Base-by-base conservation (phyloP, 2,888 invertebrate species). In the Mechanitis messenoides region DNA sequence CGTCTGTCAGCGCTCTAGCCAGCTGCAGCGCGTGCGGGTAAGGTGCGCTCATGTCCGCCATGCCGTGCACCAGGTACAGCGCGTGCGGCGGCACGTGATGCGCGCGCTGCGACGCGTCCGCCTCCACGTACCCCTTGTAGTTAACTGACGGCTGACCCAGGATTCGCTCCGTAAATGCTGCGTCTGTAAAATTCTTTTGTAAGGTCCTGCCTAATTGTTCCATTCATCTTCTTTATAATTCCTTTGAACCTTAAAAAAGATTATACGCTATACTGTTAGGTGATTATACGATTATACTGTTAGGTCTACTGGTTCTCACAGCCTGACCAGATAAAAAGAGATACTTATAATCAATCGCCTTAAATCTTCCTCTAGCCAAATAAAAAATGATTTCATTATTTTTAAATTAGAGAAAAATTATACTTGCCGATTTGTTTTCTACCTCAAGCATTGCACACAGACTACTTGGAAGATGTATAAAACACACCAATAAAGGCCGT, bases 121-220 rank as follows among this genome's bases (percentile, higher is more conserved):
- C 96, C 80, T 97, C 97, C 72, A 96, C 97, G 87, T 97, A 97
- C 60, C 96, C 95, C 78, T 95, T 94, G 85, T 94, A 94, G 87
- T 98, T 96, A 78, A 97, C 96, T 42, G 93, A 92, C 60, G 97
- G 97, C 71, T 94, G 91, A 47, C 98, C 98, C 74, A 98, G 92
- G 73, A 97, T 95, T 65, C 97, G 93, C 90, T 98, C 98, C 92
- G 98, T 97, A 81, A 98, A 98, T 4, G 96, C 97, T 35, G 97
- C 97, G 87, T 98, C 98, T 98, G 81, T 20, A 79, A 72, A 65
- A 50, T 3, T 7, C 28, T 50, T 50, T 31, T 50, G 31, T 50
- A 31, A 50, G 50, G 31, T 50, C 7, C 7, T 50, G 20, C 11
- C 50, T 50, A n/a, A 50, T 42, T 42, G 42, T 42, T 7, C 7